Conservation (phyloP, 2,888 invertebrate species). For the Sericinus montela region DNA sequence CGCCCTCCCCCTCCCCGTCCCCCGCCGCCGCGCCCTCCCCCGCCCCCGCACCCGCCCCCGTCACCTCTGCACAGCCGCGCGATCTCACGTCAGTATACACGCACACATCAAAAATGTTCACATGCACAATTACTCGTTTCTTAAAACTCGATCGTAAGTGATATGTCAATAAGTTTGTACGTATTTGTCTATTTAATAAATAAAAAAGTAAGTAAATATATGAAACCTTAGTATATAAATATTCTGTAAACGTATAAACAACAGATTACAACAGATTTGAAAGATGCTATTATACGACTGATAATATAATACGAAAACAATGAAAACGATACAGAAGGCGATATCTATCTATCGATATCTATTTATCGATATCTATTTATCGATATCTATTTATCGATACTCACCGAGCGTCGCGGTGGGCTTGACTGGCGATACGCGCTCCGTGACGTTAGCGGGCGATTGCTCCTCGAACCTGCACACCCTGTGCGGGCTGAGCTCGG, state of each 20-base stretch:
- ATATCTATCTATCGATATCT: neutral
- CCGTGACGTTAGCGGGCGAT: slow-evolving; percentile 32
- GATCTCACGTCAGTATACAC: neutral
- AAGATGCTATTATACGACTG: too few relatives aligned
- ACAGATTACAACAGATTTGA: too few relatives aligned
- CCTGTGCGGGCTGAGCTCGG: slow-evolving; percentile 84
- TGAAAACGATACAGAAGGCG: neutral
- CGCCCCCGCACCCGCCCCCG: slow-evolving; percentile 16
- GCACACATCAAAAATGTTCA: too few relatives aligned
- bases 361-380: too few relatives aligned
- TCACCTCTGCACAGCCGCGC: slow-evolving; percentile 10
- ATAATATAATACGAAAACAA: neutral
- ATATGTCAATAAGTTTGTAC: too few relatives aligned
- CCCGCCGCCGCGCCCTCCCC: slow-evolving; percentile 13
- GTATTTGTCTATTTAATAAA: too few relatives aligned
- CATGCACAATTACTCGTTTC: too few relatives aligned
- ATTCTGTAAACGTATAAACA: too few relatives aligned
- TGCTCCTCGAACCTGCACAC: slow-evolving; percentile 74
- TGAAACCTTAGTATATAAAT: too few relatives aligned
- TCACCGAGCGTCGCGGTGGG: slow-evolving; percentile 70
- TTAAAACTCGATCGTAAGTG: too few relatives aligned
- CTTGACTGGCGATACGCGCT: slow-evolving; percentile 38
- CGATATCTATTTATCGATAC: slow-evolving; percentile 35
- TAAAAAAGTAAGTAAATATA: too few relatives aligned
- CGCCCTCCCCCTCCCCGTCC: slow-evolving; percentile 16